A percentile compares a stretch with the other conserved stretches of the same genome.
These are phyloP conservation scores for Megalops cyprinoides DNA, from an alignment of 2,797 vertebrate species.

Conservation along the genomic window DNA sequence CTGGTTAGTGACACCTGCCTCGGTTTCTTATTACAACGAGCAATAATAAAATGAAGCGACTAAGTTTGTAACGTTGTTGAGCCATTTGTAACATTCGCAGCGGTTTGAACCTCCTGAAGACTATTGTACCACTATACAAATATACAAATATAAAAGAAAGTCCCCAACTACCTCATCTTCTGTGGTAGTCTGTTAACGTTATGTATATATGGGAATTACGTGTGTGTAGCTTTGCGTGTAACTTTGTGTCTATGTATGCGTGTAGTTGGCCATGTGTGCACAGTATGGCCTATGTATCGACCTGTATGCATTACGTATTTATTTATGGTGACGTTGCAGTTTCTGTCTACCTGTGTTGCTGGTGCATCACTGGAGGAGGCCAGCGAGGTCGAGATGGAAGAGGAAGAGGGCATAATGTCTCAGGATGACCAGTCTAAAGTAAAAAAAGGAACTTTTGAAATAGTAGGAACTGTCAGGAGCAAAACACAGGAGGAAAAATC, in stretches of 20 bases:
- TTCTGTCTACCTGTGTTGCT: conserved; percentile 66
- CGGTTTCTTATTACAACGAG: not conserved
- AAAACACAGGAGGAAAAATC: conserved; percentile 34
- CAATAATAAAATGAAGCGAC: no score
- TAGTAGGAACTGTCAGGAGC: conserved; percentile 81
- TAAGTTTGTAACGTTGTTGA: no score
- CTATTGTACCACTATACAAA: no score
- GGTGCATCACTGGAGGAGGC: conserved; percentile 63
- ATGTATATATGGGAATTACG: no score
- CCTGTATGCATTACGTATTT: no score
- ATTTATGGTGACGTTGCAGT: conserved; percentile 64
- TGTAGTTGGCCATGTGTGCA: no score
- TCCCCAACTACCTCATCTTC: not conserved
- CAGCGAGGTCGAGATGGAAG: conserved; percentile 60
- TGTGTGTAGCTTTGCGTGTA: not conserved
- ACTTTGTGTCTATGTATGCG: not conserved
- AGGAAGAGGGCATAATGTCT: conserved; percentile 57
- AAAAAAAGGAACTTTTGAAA: conserved; percentile 64
- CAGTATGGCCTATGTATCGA: no score
- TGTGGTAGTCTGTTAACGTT: not conserved
- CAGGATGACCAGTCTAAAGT: conserved; percentile 9
- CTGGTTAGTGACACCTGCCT: no score
- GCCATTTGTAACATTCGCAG: no score
- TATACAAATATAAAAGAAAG: not conserved
- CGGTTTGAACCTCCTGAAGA: no score